Evolutionary conservation across 2,113 vertebrate species (phyloP), one percentile per base, ranked within the genome.

Genomic region (Poeciliopsis occidentalis): DNA sequence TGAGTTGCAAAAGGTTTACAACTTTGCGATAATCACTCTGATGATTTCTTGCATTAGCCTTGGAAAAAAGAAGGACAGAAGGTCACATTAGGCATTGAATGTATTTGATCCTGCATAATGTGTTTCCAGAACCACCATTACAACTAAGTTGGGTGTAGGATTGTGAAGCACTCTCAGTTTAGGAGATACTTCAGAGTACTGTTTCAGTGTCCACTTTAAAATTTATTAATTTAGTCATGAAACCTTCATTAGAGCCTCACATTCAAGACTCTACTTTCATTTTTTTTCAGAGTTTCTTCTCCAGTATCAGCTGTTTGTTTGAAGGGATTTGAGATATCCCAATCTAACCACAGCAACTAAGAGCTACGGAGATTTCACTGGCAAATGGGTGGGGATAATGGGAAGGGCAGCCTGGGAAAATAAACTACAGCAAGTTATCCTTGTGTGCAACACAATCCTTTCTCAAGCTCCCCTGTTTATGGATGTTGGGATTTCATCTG

Each of bases 331-430:
- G 60, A 79, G 81, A 91, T 91, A 93, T 92, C 89, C 85, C 76
- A 79, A 32, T 82, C 76, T 90, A 89, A 89, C 85, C 88, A 75
- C 83, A 75, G 85, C 83, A 81, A 85, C 76, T 39, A 63, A 60
- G 61, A 69, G 75, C 78, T 82, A 44, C 1, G 66, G 74, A 82
- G 67, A 87, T 90, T 90, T 86, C 77, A 85, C 81, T 88, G 82
- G 88, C 80, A 81, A 71, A 88, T 76, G 85, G 82, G 78, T 80
- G 79, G 84, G 75, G 80, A 83, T 82, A 83, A 85, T 79, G 71
- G 79, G 81, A 81, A 89, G 85, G 81, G 85, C 77, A 82, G 79
- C 74, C 91, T 93, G 91, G 91, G 90, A 93, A 94, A 93, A 94
- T 93, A 94, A 94, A 90, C 86, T 71, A 70, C 82, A 78, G 82